phyloP scores from a whole-genome alignment of 2,113 vertebrate genomes.

The Tenebrosternarchus preto region DNA sequence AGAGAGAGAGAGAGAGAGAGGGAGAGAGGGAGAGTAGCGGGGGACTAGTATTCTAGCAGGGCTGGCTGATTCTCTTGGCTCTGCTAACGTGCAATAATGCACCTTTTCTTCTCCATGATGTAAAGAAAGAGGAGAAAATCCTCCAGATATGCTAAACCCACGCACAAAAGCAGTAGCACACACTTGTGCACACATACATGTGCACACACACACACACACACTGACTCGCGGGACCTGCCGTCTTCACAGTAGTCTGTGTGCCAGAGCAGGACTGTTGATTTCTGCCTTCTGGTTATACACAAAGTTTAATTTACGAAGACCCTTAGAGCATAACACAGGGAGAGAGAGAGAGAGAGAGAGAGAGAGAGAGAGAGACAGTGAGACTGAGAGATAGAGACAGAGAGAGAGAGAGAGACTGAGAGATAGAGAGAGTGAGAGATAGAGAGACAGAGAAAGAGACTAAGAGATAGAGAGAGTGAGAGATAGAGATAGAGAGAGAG shows the following conservation, averaged over 20 bases:
- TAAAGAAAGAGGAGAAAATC: conserved; percentile 33
- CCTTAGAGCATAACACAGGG: too few relatives aligned
- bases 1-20: neutral
- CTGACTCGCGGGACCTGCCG: too few relatives aligned
- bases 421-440: neutral
- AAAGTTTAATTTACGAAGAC: too few relatives aligned
- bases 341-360: neutral
- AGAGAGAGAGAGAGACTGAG: neutral
- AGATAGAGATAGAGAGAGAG: neutral
- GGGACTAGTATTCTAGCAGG: neutral
- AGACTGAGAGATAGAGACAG: neutral
- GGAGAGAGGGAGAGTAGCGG: neutral
- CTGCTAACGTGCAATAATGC: conserved; percentile 42
- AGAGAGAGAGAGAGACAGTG: neutral
- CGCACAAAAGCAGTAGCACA: conserved; percentile 6
- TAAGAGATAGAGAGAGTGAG: neutral
- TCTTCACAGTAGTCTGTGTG: too few relatives aligned
- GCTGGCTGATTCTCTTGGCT: conserved; percentile 19
- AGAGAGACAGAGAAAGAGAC: neutral
- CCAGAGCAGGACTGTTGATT: too few relatives aligned
- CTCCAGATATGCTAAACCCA: conserved; percentile 42
- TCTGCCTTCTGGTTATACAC: too few relatives aligned
- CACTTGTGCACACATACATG: neutral
- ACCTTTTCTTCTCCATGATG: conserved; percentile 38
- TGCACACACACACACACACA: neutral